phyloP scores from a whole-genome alignment of 2,797 vertebrate species.

The Molossus molossus region DNA sequence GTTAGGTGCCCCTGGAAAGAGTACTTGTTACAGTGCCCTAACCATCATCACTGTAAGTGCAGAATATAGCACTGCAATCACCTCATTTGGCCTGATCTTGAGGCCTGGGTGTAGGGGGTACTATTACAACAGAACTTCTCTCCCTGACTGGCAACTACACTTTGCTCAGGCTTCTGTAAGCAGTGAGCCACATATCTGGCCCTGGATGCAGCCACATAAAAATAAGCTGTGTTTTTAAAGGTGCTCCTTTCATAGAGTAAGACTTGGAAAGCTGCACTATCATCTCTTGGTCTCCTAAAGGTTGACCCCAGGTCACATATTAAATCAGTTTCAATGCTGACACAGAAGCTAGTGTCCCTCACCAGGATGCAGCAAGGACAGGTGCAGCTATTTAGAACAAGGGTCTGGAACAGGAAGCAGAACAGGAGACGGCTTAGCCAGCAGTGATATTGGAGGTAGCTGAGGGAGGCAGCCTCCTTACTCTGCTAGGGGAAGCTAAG shows the following conservation, averaged over 20 bases:
- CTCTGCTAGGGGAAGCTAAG: background rate
- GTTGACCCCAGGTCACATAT: background rate
- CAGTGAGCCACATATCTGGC: background rate
- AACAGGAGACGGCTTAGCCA: background rate
- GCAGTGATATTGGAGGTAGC: background rate
- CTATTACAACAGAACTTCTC: background rate
- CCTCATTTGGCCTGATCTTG: background rate
- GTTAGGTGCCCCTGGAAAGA: background rate
- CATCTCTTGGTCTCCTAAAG: background rate
- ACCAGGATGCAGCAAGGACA: background rate
- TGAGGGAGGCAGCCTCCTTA: background rate
- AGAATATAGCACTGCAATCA: background rate
- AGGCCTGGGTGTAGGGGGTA: too few relatives aligned
- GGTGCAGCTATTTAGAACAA: background rate
- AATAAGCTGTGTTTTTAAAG: background rate
- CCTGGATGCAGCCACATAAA: background rate
- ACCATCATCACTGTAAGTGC: background rate
- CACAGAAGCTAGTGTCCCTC: background rate
- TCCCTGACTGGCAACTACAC: background rate
- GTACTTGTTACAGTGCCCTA: background rate
- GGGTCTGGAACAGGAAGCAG: background rate
- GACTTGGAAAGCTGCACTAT: background rate
- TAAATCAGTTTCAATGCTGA: background rate
- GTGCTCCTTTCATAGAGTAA: background rate
- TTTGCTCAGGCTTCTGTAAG: background rate